These are phyloP conservation scores for Hippocampus guttulatus DNA, from an alignment of 2,113 vertebrate species.

Conservation along the genomic window DNA sequence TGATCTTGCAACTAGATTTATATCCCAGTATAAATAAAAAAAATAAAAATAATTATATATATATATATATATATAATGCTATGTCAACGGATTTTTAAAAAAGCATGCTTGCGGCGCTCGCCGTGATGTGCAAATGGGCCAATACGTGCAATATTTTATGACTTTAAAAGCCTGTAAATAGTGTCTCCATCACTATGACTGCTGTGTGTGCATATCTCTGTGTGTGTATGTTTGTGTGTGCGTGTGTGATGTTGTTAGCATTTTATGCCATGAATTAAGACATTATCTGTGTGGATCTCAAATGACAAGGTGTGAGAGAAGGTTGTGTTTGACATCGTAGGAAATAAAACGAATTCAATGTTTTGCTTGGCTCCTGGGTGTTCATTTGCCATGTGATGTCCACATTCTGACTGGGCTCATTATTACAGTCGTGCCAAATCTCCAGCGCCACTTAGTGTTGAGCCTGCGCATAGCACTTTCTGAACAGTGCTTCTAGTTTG, in stretches of 20 bases:
- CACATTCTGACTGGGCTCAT: not conserved
- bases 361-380: constrained; percentile 41
- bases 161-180: constrained; percentile 88
- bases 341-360: constrained; percentile 83
- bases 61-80: constrained; percentile 63
- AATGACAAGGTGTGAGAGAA: constrained; percentile 73
- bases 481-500: not conserved
- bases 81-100: constrained; percentile 62
- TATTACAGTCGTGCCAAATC: not conserved
- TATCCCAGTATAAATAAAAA: constrained; percentile 23
- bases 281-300: constrained; percentile 13
- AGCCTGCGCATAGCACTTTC: not conserved
- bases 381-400: constrained; percentile 10
- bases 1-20: constrained; percentile 66
- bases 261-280: constrained; percentile 46
- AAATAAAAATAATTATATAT: constrained; percentile 74
- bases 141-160: constrained; percentile 99
- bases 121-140: constrained; percentile 91
- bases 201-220: constrained; percentile 26
- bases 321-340: constrained; percentile 80
- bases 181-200: constrained; percentile 66
- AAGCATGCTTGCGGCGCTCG: constrained; percentile 76
- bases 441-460: constrained; percentile 41
- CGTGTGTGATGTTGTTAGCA: constrained; percentile 32
- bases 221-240: constrained; percentile 12